Conservation (phyloP, 2,113 vertebrate species). For the Heliornis fulica region DNA sequence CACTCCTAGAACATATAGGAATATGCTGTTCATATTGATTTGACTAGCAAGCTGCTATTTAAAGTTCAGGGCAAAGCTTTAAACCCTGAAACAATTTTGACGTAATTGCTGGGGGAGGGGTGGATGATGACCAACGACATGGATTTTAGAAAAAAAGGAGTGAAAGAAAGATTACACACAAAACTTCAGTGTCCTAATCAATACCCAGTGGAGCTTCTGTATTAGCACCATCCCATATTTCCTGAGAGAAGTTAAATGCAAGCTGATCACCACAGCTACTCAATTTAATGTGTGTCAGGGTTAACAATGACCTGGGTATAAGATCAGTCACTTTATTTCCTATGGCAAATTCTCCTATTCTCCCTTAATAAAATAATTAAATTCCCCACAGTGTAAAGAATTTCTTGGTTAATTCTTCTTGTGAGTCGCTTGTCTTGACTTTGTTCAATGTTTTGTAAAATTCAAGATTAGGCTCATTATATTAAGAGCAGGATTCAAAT, state of each 20-base stretch:
- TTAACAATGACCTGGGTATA: neutral
- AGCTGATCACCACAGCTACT: neutral
- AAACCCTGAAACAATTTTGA: neutral
- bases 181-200: neutral
- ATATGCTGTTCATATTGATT: neutral
- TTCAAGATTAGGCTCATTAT: neutral
- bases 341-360: neutral
- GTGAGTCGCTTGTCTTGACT: neutral
- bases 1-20: neutral
- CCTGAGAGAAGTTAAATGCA: neutral
- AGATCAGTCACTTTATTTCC: neutral
- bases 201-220: neutral
- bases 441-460: conserved; percentile 38
- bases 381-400: neutral
- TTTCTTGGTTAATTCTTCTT: neutral
- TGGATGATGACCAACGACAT: fast-evolving
- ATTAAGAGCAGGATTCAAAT: neutral
- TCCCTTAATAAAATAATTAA: conserved; percentile 12
- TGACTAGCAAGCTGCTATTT: conserved; percentile 5
- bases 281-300: neutral
- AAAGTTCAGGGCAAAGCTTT: conserved; percentile 30
- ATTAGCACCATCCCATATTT: neutral
- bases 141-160: neutral
- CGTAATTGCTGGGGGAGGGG: neutral
- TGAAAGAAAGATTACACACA: neutral